Conservation (phyloP, 2,113 vertebrate genomes). For the Dipodomys merriami region DNA sequence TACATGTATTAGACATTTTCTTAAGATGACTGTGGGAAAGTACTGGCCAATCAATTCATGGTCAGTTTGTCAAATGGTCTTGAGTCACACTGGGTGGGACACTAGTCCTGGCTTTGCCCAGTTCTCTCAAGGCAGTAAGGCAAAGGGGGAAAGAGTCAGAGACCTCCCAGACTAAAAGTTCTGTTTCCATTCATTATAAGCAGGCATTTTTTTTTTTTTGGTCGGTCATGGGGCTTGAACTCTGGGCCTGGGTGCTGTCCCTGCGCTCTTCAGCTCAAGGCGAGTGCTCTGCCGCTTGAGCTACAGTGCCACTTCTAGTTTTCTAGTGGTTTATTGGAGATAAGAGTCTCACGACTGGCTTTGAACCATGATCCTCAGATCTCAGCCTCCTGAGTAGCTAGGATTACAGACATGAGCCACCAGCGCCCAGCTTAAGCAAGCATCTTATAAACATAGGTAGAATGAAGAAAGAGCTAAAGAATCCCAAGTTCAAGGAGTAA, state of each 20-base stretch:
- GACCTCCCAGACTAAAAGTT: background rate
- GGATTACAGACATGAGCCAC: no score
- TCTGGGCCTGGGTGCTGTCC: no score
- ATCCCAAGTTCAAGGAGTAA: background rate
- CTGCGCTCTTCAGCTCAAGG: no score
- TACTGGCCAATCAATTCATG: background rate
- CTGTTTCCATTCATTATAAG: background rate
- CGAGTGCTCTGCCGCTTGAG: no score
- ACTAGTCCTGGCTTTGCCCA: background rate
- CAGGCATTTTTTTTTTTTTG: background rate
- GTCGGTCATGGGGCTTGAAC: no score
- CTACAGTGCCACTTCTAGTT: no score
- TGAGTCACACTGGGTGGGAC: background rate
- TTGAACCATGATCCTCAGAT: no score
- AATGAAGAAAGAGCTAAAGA: background rate
- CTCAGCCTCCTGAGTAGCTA: no score
- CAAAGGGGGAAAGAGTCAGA: background rate
- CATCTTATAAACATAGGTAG: background rate
- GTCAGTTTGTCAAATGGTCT: background rate
- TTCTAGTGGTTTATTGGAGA: no score
- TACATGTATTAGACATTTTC: background rate
- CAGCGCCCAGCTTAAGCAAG: background rate
- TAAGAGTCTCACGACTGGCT: no score
- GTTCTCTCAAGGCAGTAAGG: background rate
- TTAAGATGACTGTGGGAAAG: background rate